A percentile compares a stretch with the other conserved stretches of the same genome.
phyloP scores from a whole-genome alignment of 2,888 invertebrate species.

The Spatulosminthurus flaviceps region DNA sequence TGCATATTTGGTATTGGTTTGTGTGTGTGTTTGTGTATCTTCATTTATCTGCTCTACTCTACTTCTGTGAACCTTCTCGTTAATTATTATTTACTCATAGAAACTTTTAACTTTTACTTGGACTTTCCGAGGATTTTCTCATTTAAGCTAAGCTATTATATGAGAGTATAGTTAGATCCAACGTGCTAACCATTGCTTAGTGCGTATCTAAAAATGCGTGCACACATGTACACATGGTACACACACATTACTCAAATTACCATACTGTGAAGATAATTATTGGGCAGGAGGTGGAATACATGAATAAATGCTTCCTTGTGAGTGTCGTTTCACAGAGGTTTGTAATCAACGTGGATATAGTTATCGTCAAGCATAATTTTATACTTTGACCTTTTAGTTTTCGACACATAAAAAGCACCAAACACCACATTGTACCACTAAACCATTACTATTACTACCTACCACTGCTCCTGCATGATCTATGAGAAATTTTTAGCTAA shows the following conservation, averaged over 20 bases:
- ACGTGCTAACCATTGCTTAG: neutral
- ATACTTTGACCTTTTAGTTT: constrained; percentile 14
- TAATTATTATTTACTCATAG: constrained; percentile 9
- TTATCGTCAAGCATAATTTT: constrained; percentile 10
- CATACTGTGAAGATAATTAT: constrained; percentile 32
- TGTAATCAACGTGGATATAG: constrained; percentile 1
- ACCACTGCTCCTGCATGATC: neutral
- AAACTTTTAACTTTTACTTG: neutral
- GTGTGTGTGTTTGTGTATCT: neutral
- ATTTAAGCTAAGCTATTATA: neutral
- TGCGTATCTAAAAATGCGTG: constrained; percentile 39
- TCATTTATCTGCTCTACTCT: constrained; percentile 16
- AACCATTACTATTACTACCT: too few species aligned
- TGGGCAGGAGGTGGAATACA: constrained; percentile 1
- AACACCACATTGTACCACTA: too few species aligned
- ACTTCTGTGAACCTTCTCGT: neutral
- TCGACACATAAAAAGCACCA: neutral
- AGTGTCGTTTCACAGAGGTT: neutral
- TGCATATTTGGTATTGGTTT: neutral
- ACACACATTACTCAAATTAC: constrained; percentile 10
- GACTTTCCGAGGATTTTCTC: neutral
- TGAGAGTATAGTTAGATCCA: neutral
- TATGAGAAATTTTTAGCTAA: constrained; percentile 1
- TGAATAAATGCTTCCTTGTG: constrained; percentile 13
- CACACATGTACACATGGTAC: neutral